phyloP scores from a whole-genome alignment of 1,140 invertebrate genomes.

The Thaumetopoea pityocampa region DNA sequence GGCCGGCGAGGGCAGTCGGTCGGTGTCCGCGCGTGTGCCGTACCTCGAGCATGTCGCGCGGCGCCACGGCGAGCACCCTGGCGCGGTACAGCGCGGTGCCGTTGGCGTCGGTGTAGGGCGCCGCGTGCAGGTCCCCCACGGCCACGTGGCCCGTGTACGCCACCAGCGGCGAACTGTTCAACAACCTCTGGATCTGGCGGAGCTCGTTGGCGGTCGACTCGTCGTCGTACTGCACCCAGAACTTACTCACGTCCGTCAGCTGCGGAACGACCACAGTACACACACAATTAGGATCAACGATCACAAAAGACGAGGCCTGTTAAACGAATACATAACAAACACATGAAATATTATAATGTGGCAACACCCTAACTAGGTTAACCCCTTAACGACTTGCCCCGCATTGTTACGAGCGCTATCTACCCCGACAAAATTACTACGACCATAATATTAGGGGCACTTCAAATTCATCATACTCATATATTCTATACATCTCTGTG shows the following conservation, averaged over 20 bases:
- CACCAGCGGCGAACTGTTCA: slow-evolving; percentile 35
- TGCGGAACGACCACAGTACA: slow-evolving; percentile 30
- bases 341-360: too few relatives aligned
- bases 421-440: too few relatives aligned
- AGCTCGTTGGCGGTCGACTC: slow-evolving; percentile 45
- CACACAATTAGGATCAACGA: too few relatives aligned
- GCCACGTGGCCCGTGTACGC: slow-evolving; percentile 18
- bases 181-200: slow-evolving; percentile 23
- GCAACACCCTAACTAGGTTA: too few relatives aligned
- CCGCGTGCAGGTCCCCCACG: slow-evolving; percentile 34
- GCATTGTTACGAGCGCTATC: too few relatives aligned
- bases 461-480: too few relatives aligned
- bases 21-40: not conserved
- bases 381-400: too few relatives aligned
- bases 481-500: too few relatives aligned
- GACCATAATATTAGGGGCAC: too few relatives aligned
- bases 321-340: too few relatives aligned
- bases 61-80: slow-evolving; percentile 34
- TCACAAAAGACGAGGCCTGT: too few relatives aligned
- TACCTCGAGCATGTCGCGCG: slow-evolving; percentile 59
- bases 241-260: slow-evolving; percentile 77
- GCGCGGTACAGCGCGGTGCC: slow-evolving; percentile 41
- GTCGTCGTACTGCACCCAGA: slow-evolving; percentile 78
- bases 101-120: slow-evolving; percentile 33
- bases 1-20: slow-evolving; percentile 2